Evolutionary conservation across 2,113 vertebrate genomes (phyloP).

Genomic region (Lampris megalopsis): DNA sequence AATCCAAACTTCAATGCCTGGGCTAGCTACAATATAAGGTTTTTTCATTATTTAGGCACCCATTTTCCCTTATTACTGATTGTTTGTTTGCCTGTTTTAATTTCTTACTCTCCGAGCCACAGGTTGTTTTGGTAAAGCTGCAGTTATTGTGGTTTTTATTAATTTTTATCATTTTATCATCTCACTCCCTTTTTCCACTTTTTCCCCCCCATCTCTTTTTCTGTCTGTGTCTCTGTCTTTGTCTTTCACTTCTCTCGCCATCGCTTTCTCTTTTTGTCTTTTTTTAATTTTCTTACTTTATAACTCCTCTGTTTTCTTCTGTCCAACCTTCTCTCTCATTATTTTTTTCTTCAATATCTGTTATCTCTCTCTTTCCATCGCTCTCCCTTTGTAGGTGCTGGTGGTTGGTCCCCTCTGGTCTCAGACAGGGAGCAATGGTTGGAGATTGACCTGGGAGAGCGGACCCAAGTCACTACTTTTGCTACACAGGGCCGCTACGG

Average conservation of each 20-base stretch:
- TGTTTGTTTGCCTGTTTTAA: too few species aligned
- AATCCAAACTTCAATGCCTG: too few species aligned
- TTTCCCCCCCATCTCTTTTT: too few species aligned
- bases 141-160: too few species aligned
- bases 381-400: slow-evolving; percentile 81
- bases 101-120: too few species aligned
- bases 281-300: background rate
- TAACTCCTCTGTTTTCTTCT: background rate
- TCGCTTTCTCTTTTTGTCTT: background rate
- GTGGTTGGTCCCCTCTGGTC: slow-evolving; percentile 87
- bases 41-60: too few species aligned
- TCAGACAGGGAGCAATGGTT: slow-evolving; percentile 89
- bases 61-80: too few species aligned
- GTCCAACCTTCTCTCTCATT: background rate
- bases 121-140: too few species aligned
- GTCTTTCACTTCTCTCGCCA: background rate
- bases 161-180: too few species aligned
- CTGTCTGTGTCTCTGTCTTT: too few species aligned
- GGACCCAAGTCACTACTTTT: slow-evolving; percentile 84
- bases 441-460: slow-evolving; percentile 86
- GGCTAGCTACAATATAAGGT: too few species aligned
- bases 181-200: too few species aligned
- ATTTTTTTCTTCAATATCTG: background rate
- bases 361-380: background rate
- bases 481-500: slow-evolving; percentile 84